Base-by-base conservation (phyloP, 2,113 vertebrate species). In the Oreotrochilus melanogaster region DNA sequence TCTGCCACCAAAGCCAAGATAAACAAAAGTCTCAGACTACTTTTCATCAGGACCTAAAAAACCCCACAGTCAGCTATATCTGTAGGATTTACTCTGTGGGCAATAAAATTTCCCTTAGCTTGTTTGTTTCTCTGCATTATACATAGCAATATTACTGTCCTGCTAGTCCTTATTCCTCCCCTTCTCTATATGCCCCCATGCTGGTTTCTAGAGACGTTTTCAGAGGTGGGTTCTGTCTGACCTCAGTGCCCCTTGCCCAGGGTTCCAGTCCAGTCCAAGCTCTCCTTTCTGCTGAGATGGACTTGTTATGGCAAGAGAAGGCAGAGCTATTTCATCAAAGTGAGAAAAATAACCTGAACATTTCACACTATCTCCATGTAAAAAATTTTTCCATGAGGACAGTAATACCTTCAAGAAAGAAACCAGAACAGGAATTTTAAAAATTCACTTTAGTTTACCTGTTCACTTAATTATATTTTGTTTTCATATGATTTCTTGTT, bases 261-360 rank as follows among this genome's bases (percentile, higher is more conserved):
- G 11, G 7, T n/a, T 47, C 7, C 19, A 30, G 28, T 3, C 6
- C 11, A 80, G 12, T 16, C 8, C 9, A 30, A 64, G 4, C 0
- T 1, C 10, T 6, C 0, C 1, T 48, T 86, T 82, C 35, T 82
- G 27, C 9, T 47, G 21, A 47, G 19, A 37, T 45, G 6, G 2
- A 12, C 3, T 65, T 74, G 17, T 39, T 51, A n/a, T 33, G 7
- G 3, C 0, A 2, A 56, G 8, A 81, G 11, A 64, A 82, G 35
- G 35, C 35, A 37, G 35, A 39, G 14, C 21, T 62, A 45, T 66
- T 85, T 88, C 2, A 30, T 39, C 10, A 43, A 85, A 54, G 10
- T 22, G 37, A 56, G 24, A 86, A 45, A 9, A 67, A 75, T 54
- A 4, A 53, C 35, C 35, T 37, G 35, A 37, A 53, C 2, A 28